Evolutionary conservation across 2,888 invertebrate genomes (phyloP).

Genomic region (Pemphredon lugubris): DNA sequence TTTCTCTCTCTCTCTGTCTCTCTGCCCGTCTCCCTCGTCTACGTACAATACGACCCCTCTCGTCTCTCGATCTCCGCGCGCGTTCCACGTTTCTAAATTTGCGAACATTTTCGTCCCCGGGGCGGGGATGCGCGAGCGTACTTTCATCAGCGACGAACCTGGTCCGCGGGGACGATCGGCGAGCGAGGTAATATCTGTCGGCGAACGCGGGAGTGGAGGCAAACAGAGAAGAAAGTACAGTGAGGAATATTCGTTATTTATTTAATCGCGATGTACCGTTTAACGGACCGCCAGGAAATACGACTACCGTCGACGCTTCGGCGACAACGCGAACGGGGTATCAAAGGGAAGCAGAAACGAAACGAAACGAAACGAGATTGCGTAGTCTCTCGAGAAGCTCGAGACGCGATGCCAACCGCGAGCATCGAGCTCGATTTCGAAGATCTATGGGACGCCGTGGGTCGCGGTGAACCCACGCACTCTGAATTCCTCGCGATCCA

Average conservation of each 20-base stretch:
- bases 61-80: background rate
- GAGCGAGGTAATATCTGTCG: too few relatives aligned
- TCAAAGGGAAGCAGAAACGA: too few relatives aligned
- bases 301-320: background rate
- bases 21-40: constrained; percentile 2
- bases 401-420: too few relatives aligned
- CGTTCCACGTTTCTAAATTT: constrained; percentile 41
- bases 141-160: too few relatives aligned
- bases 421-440: constrained; percentile 5
- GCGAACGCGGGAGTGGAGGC: too few relatives aligned
- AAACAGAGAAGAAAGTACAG: too few relatives aligned
- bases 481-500: constrained; percentile 25
- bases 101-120: constrained; percentile 22
- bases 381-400: too few relatives aligned
- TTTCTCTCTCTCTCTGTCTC: constrained; percentile 21
- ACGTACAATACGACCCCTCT: background rate
- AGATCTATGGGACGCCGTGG: constrained; percentile 23
- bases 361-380: too few relatives aligned
- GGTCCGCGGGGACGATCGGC: background rate
- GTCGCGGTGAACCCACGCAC: constrained; percentile 34
- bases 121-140: background rate
- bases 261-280: too few relatives aligned
- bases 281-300: background rate
- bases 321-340: too few relatives aligned
- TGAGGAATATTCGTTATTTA: too few relatives aligned